Percentiles rank a stretch among this genome's conserved stretches.
phyloP scores from a whole-genome alignment of 2,888 invertebrate genomes.

The Sesamia inferens region DNA sequence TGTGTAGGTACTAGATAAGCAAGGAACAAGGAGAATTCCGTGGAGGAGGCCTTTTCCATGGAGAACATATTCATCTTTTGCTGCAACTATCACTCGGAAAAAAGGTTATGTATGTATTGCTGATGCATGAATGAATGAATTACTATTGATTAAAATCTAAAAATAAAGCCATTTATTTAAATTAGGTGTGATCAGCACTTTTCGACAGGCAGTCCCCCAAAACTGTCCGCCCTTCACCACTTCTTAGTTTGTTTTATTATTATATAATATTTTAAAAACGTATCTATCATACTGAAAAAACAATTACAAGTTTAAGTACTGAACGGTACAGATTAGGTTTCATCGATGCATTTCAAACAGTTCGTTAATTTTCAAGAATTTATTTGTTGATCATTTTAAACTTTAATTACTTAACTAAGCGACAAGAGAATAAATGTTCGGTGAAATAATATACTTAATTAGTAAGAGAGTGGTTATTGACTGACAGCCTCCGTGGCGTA shows the following conservation, averaged over 20 bases:
- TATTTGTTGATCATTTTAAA: neutral
- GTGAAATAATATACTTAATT: constrained; percentile 18
- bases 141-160: no score
- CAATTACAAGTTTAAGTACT: no score
- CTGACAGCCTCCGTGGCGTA: no score
- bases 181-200: no score
- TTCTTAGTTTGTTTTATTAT: no score
- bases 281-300: no score
- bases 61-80: neutral
- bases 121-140: no score
- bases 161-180: no score
- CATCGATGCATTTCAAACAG: neutral
- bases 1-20: neutral
- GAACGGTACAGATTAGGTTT: no score
- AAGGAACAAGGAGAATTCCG: neutral
- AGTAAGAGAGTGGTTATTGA: constrained; percentile 19
- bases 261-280: no score
- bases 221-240: no score
- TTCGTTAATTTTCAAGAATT: neutral
- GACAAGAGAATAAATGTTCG: constrained; percentile 2
- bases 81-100: neutral
- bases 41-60: neutral
- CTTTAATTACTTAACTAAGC: neutral
- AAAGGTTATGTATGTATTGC: neutral
- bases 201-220: no score